Evolutionary conservation across 2,888 invertebrate genomes (phyloP), one percentile per base, ranked within the genome.

Genomic region (Lasioglossum lativentre): DNA sequence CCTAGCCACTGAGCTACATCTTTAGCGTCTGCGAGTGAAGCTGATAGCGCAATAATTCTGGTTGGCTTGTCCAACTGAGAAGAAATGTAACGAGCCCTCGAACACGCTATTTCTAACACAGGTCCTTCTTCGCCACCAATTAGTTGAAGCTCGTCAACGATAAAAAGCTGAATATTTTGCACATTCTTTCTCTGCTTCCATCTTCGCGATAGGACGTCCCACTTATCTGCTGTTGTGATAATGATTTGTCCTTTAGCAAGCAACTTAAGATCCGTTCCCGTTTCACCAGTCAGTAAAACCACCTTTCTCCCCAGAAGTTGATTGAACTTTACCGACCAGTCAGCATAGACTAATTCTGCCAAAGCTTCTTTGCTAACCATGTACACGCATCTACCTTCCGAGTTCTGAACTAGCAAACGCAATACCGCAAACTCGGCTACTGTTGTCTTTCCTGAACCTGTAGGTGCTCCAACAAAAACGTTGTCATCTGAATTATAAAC

Each of bases 101-200:
- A 99, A 96, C 97, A 99, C 91, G 97, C 99, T 90, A 98, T 97
- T 95, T 99, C 99, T 75, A 99, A 96, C 0, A 99, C 98, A 0
- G 99, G 99, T 0, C 98, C 98, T 91, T 98, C 98, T 91, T 98
- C 98, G 0, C 98, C 98, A 0, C 98, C 98, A 78, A 98, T 96
- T 85, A 98, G 95, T 93, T 99, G 99, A 40, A 99, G 96, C 91
- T 99, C 99, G 94, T 99, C 99, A 30, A 99, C 98, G 85, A 99
- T 98, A 95, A 99, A 99, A 27, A 99, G 96, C 85, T 99, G 98
- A 14, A 99, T 97, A 93, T 98, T 99, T 93, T 99, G 99, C 0
- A 99, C 99, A 94, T 99, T 99, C 95, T 99, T 99, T 52, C 99
- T 96, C 93, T 99, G 99, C 93, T 99, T 99, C 99, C 99, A 99